Conservation (phyloP, 64 coral and sea anemone genomes). For the Platygyra sinensis region DNA sequence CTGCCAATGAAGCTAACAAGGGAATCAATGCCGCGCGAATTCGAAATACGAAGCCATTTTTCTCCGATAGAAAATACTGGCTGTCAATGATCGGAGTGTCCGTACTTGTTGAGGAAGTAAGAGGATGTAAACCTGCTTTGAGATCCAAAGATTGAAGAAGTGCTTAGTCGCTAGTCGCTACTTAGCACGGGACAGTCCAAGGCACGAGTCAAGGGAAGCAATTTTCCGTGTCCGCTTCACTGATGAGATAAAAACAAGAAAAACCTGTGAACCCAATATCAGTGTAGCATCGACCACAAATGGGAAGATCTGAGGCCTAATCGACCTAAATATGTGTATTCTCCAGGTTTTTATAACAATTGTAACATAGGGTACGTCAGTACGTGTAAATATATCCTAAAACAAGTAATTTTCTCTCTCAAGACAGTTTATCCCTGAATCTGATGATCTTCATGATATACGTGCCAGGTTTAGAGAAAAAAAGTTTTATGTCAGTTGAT, state of each 20-base stretch:
- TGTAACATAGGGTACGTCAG: no score
- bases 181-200: constrained; percentile 76
- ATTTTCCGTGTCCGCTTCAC: constrained; percentile 86
- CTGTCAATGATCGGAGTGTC: constrained; percentile 41
- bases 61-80: constrained; percentile 39
- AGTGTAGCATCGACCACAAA: no score
- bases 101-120: constrained; percentile 47
- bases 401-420: no score
- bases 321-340: no score
- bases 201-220: constrained; percentile 59
- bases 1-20: constrained; percentile 75
- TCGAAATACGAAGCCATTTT: constrained; percentile 67
- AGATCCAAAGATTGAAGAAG: constrained; percentile 90
- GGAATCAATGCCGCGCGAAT: constrained; percentile 67
- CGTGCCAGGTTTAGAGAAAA: no score
- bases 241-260: constrained; percentile 46
- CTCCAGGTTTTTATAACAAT: no score
- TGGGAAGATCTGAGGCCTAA: no score
- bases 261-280: neutral
- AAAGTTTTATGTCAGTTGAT: no score
- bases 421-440: no score
- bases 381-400: no score
- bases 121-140: constrained; percentile 76
- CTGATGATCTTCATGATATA: no score
- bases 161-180: constrained; percentile 86